phyloP scores from a whole-genome alignment of 1,140 invertebrate species.

The Zaprionus nigranus region DNA sequence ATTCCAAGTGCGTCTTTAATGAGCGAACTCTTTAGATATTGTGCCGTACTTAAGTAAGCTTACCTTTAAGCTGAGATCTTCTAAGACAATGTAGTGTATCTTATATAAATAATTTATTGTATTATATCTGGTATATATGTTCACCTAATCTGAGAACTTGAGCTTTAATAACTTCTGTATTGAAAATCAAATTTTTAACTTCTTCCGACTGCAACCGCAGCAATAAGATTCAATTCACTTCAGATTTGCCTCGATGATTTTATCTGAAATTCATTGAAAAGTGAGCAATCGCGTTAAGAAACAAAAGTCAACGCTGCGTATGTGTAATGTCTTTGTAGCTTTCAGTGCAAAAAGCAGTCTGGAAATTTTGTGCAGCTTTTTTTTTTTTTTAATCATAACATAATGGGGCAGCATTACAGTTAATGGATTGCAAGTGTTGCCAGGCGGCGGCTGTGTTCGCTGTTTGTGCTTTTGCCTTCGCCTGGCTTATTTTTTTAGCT shows the following conservation, averaged over 20 bases:
- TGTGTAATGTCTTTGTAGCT: constrained; percentile 27
- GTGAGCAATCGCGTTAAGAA: constrained; percentile 2
- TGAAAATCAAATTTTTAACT: neutral
- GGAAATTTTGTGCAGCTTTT: constrained; percentile 7
- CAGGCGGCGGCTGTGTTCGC: constrained; percentile 36
- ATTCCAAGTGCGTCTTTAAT: neutral
- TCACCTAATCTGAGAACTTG: too few relatives aligned
- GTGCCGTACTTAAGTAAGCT: too few relatives aligned
- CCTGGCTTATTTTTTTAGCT: constrained; percentile 46
- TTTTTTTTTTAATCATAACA: constrained; percentile 66
- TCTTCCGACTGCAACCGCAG: neutral
- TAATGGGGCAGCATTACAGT: constrained; percentile 62
- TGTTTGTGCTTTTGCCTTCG: constrained; percentile 26
- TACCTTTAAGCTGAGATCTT: neutral
- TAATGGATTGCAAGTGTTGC: constrained; percentile 71
- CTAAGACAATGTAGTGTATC: too few relatives aligned
- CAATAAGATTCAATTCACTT: neutral
- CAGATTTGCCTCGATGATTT: neutral
- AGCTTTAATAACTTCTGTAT: neutral
- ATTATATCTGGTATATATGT: too few relatives aligned
- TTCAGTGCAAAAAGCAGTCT: constrained; percentile 23
- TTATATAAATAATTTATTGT: too few relatives aligned
- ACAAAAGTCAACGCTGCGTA: constrained; percentile 7
- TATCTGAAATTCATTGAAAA: constrained; percentile 23
- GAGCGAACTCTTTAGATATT: neutral